Evolutionary conservation across 92 coral and sea anemone genomes (phyloP).

Genomic region (Hydrozoanthus gracilis): DNA sequence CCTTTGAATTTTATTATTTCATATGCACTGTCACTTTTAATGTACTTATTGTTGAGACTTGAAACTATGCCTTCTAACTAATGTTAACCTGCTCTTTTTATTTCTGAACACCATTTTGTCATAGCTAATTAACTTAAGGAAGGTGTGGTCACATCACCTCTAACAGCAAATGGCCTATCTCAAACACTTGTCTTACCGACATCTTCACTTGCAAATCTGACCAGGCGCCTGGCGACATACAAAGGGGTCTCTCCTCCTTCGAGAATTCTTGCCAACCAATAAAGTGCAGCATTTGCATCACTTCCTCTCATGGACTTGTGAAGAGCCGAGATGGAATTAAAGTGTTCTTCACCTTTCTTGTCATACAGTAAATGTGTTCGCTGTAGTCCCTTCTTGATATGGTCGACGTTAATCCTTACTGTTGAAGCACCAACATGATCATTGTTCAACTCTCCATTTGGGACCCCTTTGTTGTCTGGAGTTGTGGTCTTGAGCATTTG

Average conservation of each 20-base stretch:
- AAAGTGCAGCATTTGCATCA: constrained; percentile 94
- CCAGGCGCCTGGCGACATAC: constrained; percentile 91
- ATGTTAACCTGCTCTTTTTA: too few species aligned
- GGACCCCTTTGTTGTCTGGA: background rate
- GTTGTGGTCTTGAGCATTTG: background rate
- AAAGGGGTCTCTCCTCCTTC: constrained; percentile 96
- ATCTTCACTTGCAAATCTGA: constrained; percentile 97
- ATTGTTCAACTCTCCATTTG: background rate
- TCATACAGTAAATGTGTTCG: constrained; percentile 91
- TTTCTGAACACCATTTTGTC: too few species aligned
- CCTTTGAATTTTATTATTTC: too few species aligned
- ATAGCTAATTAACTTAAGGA: too few species aligned
- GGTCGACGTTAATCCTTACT: constrained; percentile 66
- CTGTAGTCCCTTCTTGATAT: constrained; percentile 91
- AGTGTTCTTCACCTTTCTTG: constrained; percentile 95
- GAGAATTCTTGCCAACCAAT: constrained; percentile 98
- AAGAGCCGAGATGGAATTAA: constrained; percentile 90
- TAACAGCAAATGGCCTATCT: too few species aligned
- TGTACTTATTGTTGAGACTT: too few species aligned
- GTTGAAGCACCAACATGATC: background rate
- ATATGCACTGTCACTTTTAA: too few species aligned
- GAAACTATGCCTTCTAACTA: too few species aligned
- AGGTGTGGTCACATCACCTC: too few species aligned
- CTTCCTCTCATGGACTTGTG: constrained; percentile 97
- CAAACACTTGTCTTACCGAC: constrained; percentile 70